Base-by-base conservation (phyloP, 1,140 invertebrate species). In the Mylabris phalerata region DNA sequence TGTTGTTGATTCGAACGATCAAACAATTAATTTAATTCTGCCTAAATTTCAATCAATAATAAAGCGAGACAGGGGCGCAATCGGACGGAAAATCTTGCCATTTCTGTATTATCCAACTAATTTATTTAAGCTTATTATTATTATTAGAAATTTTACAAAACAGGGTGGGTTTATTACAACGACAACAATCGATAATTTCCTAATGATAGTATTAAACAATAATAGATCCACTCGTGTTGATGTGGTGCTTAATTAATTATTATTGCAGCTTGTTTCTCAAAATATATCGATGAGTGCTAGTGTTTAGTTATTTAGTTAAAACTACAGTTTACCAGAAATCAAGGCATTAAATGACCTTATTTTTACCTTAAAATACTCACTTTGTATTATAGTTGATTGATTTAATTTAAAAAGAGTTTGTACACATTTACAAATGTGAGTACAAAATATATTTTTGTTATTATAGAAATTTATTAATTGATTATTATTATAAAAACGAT, bases 331-430 rank as follows among this genome's bases (percentile, higher is more conserved):
- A 71, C 71, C 69, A 71, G 69, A 67, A 59, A 57, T 57, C 61
- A 70, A 71, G 66, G 68, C 62, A 69, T 69, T 71, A 67, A 58
- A 59, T 63, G 50, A 67, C 62, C 63, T 65, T 61, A 32, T 32
- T 40, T 61, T 71, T 68, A 68, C 67, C 68, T 68, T 65, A 50
- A 62, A 70, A 70, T 68, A 68, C 68, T 71, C 69, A 71, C 68
- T 65, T 66, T 62, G 57, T 64, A 64, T 55, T 50, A 50, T 46
- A 55, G 54, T 58, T 49, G 48, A 55, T 55, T 48, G 43, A 46
- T 59, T 44, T 55, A 45, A 44, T 59, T 59, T 40, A 45, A 59
- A 40, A 48, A 45, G 52, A 32, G 5, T 19, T 39, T 38, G 32
- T 40, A 50, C 11, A 50, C 11, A n/a, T n/a, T 61, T 67, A 49